Evolutionary conservation across 2,113 vertebrate genomes (phyloP).

Genomic region (Gymnorhina tibicen): DNA sequence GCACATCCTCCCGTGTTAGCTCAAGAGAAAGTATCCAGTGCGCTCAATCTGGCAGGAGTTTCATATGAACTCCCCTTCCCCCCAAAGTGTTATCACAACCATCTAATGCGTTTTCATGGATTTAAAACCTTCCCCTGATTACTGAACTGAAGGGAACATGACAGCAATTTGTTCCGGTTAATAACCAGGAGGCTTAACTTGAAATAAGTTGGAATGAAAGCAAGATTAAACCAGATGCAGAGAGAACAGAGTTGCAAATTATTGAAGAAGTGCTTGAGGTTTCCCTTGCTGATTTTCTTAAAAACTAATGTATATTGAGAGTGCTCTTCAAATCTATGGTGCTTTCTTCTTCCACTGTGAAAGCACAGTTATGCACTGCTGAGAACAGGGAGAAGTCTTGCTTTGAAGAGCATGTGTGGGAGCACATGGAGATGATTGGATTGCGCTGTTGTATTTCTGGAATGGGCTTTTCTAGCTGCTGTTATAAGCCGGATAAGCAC

Average conservation of each 20-base stretch:
- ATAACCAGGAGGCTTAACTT: conserved; percentile 23
- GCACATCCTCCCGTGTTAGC: background rate
- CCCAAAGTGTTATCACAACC: background rate
- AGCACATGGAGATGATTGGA: background rate
- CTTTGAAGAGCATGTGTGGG: background rate
- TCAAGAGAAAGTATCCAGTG: background rate
- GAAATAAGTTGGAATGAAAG: conserved; percentile 23
- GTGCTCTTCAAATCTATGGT: background rate
- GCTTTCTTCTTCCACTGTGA: background rate
- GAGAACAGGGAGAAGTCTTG: background rate
- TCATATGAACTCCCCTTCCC: background rate
- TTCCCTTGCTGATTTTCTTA: background rate
- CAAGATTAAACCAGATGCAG: conserved; percentile 27
- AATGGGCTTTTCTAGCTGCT: background rate
- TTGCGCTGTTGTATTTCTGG: background rate
- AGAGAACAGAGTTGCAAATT: background rate
- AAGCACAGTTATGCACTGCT: background rate
- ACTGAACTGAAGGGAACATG: conserved; percentile 1
- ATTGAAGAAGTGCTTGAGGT: background rate
- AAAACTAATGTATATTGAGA: background rate
- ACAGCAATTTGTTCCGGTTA: conserved; percentile 36
- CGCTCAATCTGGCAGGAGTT: conserved; percentile 1
- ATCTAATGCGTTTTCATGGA: conserved; percentile 30
- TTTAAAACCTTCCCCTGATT: conserved; percentile 40
- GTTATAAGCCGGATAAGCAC: background rate